Conservation (phyloP, 2,797 vertebrate genomes). For the Macropodus opercularis region DNA sequence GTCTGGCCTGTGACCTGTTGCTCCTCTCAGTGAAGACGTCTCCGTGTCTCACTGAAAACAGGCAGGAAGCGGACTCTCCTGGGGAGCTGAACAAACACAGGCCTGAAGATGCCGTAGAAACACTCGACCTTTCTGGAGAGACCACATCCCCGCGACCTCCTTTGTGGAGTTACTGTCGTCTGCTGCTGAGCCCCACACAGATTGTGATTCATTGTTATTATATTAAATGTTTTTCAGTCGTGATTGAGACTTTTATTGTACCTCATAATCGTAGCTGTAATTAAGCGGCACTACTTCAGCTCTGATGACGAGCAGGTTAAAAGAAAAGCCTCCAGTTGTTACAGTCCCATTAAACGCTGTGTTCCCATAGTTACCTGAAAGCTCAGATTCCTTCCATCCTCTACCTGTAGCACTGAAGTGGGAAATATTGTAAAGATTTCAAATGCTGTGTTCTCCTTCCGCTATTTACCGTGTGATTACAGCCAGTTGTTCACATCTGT, state of each 20-base stretch:
- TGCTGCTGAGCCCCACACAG: slow-evolving; percentile 55
- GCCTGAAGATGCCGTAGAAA: slow-evolving; percentile 41
- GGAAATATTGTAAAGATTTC: slow-evolving; percentile 14
- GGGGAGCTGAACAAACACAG: slow-evolving; percentile 52
- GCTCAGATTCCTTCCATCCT: not conserved
- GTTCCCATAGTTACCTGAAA: slow-evolving; percentile 45
- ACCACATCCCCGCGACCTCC: slow-evolving; percentile 26
- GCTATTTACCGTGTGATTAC: slow-evolving; percentile 32
- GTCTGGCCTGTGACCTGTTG: slow-evolving; percentile 47
- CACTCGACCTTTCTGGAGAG: slow-evolving; percentile 20
- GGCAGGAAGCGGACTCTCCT: slow-evolving; percentile 53
- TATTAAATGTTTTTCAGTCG: too few relatives aligned
- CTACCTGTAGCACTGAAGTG: not conserved
- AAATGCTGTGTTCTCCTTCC: slow-evolving; percentile 5
- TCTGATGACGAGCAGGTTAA: slow-evolving; percentile 5
- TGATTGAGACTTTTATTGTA: too few relatives aligned
- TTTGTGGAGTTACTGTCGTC: slow-evolving; percentile 46
- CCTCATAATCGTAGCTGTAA: too few relatives aligned
- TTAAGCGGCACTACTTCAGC: not conserved
- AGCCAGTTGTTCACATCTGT: slow-evolving; percentile 20
- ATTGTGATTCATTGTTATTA: too few relatives aligned
- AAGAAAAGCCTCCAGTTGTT: slow-evolving; percentile 11
- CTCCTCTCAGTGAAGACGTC: slow-evolving; percentile 46
- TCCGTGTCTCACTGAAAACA: slow-evolving; percentile 45
- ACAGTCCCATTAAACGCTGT: slow-evolving; percentile 12